A percentile compares a stretch with the other conserved stretches of the same genome.
phyloP scores from a whole-genome alignment of 2,113 vertebrate genomes.

The Poeciliopsis occidentalis region DNA sequence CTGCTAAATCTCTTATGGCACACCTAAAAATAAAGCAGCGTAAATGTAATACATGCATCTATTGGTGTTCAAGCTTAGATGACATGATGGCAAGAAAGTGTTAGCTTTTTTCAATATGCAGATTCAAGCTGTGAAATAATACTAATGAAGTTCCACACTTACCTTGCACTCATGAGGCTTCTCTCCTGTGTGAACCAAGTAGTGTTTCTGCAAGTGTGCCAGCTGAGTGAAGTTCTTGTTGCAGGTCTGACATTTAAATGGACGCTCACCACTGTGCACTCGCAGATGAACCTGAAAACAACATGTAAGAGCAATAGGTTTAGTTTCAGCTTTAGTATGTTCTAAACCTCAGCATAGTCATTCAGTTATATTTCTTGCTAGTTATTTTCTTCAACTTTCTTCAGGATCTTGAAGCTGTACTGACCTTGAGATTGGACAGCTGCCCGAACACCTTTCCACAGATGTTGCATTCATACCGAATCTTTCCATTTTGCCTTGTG shows the following conservation, averaged over 20 bases:
- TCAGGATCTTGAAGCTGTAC: slow-evolving; percentile 27
- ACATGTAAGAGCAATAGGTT: slow-evolving; percentile 1
- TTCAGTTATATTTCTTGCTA: neutral
- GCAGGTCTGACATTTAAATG: slow-evolving; percentile 93
- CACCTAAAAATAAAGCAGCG: slow-evolving; percentile 77
- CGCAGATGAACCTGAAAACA: slow-evolving; percentile 89
- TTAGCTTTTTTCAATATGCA: neutral
- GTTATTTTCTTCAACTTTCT: too few species aligned
- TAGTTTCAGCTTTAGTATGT: neutral
- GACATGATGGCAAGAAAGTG: neutral
- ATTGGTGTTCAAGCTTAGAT: neutral
- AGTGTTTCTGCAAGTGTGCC: slow-evolving; percentile 98
- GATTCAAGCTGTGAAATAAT: neutral
- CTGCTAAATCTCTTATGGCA: slow-evolving; percentile 95
- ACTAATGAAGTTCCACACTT: slow-evolving; percentile 21
- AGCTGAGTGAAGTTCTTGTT: slow-evolving; percentile 94
- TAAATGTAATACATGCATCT: neutral
- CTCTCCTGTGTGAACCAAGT: slow-evolving; percentile 95
- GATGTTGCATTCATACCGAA: slow-evolving; percentile 95
- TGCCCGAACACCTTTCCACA: slow-evolving; percentile 95
- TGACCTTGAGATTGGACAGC: slow-evolving; percentile 96
- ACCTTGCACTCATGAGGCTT: slow-evolving; percentile 97
- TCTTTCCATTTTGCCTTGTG: slow-evolving; percentile 95
- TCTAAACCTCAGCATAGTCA: neutral
- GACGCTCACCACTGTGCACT: slow-evolving; percentile 95